Evolutionary conservation across 1,140 invertebrate genomes (phyloP).

Genomic region (Temnothorax nylanderi): DNA sequence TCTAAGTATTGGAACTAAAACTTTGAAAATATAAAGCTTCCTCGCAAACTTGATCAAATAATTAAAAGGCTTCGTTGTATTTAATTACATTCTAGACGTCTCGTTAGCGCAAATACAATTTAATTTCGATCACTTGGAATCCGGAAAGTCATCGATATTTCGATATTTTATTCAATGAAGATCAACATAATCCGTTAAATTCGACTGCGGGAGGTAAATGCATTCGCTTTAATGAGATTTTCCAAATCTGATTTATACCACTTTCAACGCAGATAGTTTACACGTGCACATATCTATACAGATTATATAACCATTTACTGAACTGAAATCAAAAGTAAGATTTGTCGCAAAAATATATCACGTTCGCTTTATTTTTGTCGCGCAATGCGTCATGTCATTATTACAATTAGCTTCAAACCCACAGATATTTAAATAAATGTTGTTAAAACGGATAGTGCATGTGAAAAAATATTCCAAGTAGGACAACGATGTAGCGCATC

Average conservation of each 20-base stretch:
- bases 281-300: not conserved
- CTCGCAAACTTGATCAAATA: not conserved
- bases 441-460: not conserved
- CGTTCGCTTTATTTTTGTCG: not conserved
- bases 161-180: not conserved
- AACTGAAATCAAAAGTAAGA: constrained; percentile 8
- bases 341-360: not conserved
- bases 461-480: not conserved
- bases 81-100: not conserved
- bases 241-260: not conserved
- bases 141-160: not conserved
- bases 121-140: not conserved
- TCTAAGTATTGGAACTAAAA: constrained; percentile 10
- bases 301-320: not conserved
- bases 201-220: not conserved
- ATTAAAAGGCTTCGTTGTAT: not conserved
- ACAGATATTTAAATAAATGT: not conserved
- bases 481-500: not conserved
- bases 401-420: not conserved
- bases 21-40: not conserved
- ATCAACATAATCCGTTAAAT: not conserved
- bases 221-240: not conserved
- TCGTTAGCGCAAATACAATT: not conserved
- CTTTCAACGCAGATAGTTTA: not conserved
- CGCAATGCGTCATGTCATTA: not conserved